These are phyloP conservation scores for Aspidoscelis tigris DNA, from an alignment of 2,113 vertebrate species.

Conservation along the genomic window DNA sequence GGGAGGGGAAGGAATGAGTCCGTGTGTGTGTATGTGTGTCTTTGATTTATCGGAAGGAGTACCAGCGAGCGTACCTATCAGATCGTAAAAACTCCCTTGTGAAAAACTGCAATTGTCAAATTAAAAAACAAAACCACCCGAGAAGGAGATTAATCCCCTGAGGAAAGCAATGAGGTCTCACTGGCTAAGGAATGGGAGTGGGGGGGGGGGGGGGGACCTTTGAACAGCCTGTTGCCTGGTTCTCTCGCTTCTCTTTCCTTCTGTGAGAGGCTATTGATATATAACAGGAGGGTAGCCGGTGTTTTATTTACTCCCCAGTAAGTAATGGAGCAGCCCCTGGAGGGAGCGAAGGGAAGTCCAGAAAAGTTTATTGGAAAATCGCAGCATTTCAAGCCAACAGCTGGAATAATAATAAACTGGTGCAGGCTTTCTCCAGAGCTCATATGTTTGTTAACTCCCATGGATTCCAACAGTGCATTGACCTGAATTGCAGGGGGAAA, in stretches of 20 bases:
- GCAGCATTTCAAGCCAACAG: conserved; percentile 18
- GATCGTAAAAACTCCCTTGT: too few species aligned
- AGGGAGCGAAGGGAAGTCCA: conserved; percentile 28
- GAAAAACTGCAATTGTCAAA: neutral
- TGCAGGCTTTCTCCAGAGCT: conserved; percentile 13
- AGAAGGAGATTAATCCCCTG: neutral
- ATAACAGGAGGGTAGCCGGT: conserved; percentile 3
- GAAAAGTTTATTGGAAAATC: conserved; percentile 23
- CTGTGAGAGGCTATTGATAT: neutral
- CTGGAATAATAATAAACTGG: conserved; percentile 28
- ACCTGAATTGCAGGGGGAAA: conserved; percentile 19
- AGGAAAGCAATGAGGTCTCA: fast-evolving
- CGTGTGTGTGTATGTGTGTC: neutral
- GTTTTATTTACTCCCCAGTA: conserved; percentile 32
- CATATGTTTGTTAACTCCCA: conserved; percentile 23
- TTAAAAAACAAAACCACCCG: too few species aligned
- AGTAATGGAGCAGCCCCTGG: conserved; percentile 18
- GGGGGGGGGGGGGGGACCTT: neutral
- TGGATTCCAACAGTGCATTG: conserved; percentile 25
- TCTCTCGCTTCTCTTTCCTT: neutral
- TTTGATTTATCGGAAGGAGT: neutral
- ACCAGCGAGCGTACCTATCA: neutral
- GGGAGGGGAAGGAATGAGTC: neutral
- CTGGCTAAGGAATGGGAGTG: neutral
- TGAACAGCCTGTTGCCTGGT: neutral